Percentiles rank a stretch among this genome's conserved stretches.
Conservation (phyloP, 2,797 vertebrate species). For the Microtus agrestis region DNA sequence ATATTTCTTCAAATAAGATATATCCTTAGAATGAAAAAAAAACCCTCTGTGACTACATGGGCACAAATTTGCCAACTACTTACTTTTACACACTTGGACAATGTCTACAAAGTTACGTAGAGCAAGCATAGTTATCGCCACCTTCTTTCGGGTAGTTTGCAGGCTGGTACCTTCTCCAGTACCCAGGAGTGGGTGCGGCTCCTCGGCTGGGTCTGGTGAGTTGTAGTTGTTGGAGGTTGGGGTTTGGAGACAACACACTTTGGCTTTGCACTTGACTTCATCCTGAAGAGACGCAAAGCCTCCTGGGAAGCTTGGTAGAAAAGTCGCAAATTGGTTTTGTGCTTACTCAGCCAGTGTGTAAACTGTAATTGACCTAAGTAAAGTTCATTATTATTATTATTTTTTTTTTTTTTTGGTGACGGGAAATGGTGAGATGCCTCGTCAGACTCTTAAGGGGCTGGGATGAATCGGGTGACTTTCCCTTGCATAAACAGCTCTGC, state of each 20-base stretch:
- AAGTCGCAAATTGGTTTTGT: conserved; percentile 32
- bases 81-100: background rate
- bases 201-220: background rate
- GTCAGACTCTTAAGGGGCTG: conserved; percentile 11
- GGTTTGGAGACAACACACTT: background rate
- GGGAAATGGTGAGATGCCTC: conserved; percentile 51
- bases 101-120: background rate
- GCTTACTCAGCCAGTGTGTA: background rate
- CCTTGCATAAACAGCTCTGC: background rate
- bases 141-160: background rate
- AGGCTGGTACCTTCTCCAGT: background rate
- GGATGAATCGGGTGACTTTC: conserved; percentile 52
- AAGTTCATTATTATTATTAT: background rate
- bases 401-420: background rate
- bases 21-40: background rate
- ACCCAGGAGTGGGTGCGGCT: background rate
- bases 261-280: background rate
- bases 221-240: background rate
- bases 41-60: background rate
- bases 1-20: background rate
- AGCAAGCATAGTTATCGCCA: background rate
- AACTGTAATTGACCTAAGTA: conserved; percentile 27
- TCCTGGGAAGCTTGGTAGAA: background rate
- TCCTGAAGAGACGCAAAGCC: background rate
- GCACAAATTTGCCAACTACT: background rate